phyloP scores from a whole-genome alignment of 2,797 vertebrate genomes.

The Tamandua tetradactyla region DNA sequence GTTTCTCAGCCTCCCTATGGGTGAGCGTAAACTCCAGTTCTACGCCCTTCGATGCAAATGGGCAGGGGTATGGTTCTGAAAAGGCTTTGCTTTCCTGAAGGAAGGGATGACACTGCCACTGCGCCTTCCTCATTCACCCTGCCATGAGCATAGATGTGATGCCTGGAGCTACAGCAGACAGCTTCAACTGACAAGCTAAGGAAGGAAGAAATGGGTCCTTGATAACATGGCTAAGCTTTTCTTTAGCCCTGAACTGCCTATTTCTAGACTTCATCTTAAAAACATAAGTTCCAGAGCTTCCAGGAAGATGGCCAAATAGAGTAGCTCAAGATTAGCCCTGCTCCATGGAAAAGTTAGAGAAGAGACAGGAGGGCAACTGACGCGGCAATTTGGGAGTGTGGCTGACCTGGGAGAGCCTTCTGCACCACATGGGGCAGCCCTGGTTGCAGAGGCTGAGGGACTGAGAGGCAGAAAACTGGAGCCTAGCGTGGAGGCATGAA shows the following conservation, averaged over 20 bases:
- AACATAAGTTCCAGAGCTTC: too few species aligned
- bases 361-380: too few species aligned
- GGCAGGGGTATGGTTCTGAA: background rate
- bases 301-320: too few species aligned
- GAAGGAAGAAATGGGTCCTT: background rate
- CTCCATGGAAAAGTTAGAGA: too few species aligned
- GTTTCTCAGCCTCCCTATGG: background rate
- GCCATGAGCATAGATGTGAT: background rate
- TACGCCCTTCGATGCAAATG: background rate
- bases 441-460: too few species aligned
- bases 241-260: background rate
- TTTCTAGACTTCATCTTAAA: background rate
- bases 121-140: background rate
- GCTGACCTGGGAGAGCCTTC: too few species aligned
- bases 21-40: background rate
- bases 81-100: background rate
- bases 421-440: too few species aligned
- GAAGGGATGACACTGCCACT: background rate
- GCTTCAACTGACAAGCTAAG: background rate
- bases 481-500: too few species aligned
- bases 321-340: too few species aligned
- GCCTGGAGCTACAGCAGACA: background rate
- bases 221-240: background rate
- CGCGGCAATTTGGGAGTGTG: too few species aligned
- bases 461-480: too few species aligned